A percentile compares a stretch with the other conserved stretches of the same genome.
phyloP scores from a whole-genome alignment of 2,888 invertebrate species.

The Thera obeliscata region DNA sequence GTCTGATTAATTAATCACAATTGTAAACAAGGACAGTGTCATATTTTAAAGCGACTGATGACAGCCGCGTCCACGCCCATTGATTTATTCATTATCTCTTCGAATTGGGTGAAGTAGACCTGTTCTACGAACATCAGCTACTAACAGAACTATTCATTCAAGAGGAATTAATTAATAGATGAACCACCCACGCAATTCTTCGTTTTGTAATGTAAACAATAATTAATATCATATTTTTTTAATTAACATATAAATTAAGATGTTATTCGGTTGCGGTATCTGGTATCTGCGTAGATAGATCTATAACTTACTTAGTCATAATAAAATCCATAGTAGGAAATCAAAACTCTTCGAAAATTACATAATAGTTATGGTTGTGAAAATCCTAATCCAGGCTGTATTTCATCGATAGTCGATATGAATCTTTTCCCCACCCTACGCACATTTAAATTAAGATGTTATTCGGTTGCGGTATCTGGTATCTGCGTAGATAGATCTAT shows the following conservation, averaged over 20 bases:
- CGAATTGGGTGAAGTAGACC: slow-evolving; percentile 28
- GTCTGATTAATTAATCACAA: slow-evolving; percentile 48
- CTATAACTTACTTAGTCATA: background rate
- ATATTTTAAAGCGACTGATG: slow-evolving; percentile 43
- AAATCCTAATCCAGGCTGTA: too few relatives aligned
- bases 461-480: slow-evolving; percentile 4
- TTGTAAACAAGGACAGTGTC: slow-evolving; percentile 44
- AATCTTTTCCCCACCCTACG: too few relatives aligned
- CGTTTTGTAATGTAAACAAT: slow-evolving; percentile 12
- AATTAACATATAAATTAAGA: slow-evolving; percentile 29
- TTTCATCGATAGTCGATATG: slow-evolving; percentile 34
- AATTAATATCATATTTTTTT: slow-evolving; percentile 25
- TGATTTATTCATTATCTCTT: slow-evolving; percentile 39
- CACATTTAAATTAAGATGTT: slow-evolving; percentile 26
- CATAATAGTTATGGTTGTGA: too few relatives aligned
- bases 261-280: slow-evolving; percentile 8
- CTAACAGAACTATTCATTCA: slow-evolving; percentile 23
- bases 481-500: background rate
- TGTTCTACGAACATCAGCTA: slow-evolving; percentile 25
- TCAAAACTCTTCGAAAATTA: too few relatives aligned
- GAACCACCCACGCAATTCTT: slow-evolving; percentile 29
- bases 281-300: background rate
- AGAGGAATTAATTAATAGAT: slow-evolving; percentile 23
- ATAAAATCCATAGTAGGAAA: background rate
- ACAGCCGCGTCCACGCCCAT: slow-evolving; percentile 44